Conservation (phyloP, 2,113 vertebrate genomes). For the Xiphophorus hellerii region DNA sequence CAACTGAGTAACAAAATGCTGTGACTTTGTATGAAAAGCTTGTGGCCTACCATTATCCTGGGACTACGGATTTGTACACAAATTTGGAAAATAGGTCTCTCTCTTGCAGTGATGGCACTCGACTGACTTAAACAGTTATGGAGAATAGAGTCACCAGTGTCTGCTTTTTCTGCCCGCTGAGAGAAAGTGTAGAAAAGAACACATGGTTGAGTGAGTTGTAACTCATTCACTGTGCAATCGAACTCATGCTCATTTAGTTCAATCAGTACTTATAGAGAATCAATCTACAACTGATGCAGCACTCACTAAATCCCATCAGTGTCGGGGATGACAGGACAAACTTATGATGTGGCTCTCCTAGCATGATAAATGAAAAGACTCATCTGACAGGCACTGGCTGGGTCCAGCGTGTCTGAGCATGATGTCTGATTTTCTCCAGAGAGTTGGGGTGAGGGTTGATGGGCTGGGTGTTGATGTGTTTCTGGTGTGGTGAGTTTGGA, state of each 20-base stretch:
- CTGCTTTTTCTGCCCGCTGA: conserved; percentile 15
- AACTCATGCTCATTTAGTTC: conserved; percentile 67
- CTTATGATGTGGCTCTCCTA: conserved; percentile 23
- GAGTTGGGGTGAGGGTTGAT: background rate
- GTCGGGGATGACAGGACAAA: conserved; percentile 48
- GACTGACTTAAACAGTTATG: conserved; percentile 35
- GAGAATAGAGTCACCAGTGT: conserved; percentile 27
- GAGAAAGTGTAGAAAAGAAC: conserved; percentile 33
- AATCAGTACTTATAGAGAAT: conserved; percentile 69
- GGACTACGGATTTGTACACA: conserved; percentile 13
- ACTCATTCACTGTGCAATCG: conserved; percentile 40
- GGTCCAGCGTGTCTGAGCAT: background rate
- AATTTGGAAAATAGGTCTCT: conserved; percentile 45
- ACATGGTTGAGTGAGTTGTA: conserved; percentile 30
- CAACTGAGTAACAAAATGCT: background rate
- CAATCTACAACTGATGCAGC: conserved; percentile 69
- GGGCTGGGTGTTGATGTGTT: conserved; percentile 34
- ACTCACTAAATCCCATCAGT: conserved; percentile 48
- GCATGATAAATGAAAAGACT: conserved; percentile 27
- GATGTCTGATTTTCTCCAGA: conserved; percentile 27
- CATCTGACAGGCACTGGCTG: conserved; percentile 10
- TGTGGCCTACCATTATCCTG: background rate
- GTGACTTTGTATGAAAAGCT: background rate
- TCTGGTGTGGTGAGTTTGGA: conserved; percentile 43
- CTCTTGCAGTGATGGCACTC: conserved; percentile 22